Percentiles rank a stretch among this genome's conserved stretches.
phyloP scores from a whole-genome alignment of 2,888 invertebrate species.

The Alsophila aescularia region DNA sequence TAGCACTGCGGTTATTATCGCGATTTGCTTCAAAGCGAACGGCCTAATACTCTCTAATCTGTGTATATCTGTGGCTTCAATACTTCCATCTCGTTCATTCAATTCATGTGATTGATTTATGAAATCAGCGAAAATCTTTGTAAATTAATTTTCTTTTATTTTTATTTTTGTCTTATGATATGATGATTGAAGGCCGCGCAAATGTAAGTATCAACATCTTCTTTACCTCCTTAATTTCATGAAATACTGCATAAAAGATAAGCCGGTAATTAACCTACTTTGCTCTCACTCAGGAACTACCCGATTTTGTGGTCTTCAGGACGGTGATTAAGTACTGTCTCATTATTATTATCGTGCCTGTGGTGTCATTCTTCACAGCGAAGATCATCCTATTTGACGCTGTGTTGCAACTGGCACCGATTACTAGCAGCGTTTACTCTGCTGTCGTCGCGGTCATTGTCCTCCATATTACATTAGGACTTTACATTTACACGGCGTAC shows the following conservation, averaged over 20 bases:
- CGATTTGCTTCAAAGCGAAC: no score
- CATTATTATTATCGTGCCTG: slow-evolving; percentile 90
- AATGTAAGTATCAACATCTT: slow-evolving; percentile 65
- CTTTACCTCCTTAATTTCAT: no score
- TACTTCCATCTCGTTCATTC: neutral
- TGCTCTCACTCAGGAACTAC: slow-evolving; percentile 82
- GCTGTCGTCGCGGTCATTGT: slow-evolving; percentile 90
- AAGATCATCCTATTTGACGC: slow-evolving; percentile 90
- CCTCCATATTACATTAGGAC: slow-evolving; percentile 89
- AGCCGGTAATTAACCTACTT: neutral
- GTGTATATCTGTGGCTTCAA: no score
- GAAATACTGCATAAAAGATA: neutral
- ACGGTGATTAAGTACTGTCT: slow-evolving; percentile 91
- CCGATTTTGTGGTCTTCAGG: slow-evolving; percentile 89
- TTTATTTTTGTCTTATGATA: slow-evolving; percentile 71
- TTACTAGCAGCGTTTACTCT: slow-evolving; percentile 90
- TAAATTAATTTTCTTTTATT: slow-evolving; percentile 49
- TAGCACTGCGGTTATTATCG: no score
- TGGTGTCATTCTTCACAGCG: slow-evolving; percentile 88
- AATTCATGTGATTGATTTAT: neutral
- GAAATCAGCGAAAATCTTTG: neutral
- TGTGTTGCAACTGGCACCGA: slow-evolving; percentile 77
- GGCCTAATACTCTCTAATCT: no score
- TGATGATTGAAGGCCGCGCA: slow-evolving; percentile 82
- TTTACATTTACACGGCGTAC: slow-evolving; percentile 92